A percentile compares a stretch with the other conserved stretches of the same genome.
Conservation (phyloP, 2,113 vertebrate genomes). For the Strigops habroptila region DNA sequence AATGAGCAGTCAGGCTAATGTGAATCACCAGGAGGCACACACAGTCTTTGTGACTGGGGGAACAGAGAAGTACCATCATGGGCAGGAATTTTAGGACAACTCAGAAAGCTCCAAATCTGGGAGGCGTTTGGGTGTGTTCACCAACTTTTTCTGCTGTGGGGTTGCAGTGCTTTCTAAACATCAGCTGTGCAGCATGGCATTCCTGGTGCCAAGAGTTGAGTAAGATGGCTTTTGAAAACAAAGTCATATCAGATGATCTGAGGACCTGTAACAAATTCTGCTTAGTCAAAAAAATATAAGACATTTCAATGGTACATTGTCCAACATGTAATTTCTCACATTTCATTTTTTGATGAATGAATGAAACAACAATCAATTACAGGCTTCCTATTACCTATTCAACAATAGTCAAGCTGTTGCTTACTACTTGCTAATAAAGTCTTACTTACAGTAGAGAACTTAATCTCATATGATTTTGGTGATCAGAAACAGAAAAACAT, state of each 20-base stretch:
- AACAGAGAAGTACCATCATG: background rate
- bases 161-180: background rate
- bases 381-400: background rate
- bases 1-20: background rate
- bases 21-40: background rate
- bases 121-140: background rate
- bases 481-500: background rate
- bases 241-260: background rate
- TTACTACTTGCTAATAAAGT: background rate
- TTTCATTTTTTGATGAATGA: background rate
- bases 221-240: background rate
- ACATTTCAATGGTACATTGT: background rate
- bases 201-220: rapidly evolving
- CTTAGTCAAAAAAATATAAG: background rate
- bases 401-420: background rate
- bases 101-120: background rate
- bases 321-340: background rate
- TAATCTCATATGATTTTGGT: background rate
- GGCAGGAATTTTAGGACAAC: background rate
- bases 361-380: background rate
- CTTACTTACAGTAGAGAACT: background rate
- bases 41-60: background rate
- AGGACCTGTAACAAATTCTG: background rate
- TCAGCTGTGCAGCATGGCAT: background rate
- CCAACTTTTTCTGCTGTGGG: too few relatives aligned